phyloP scores from a whole-genome alignment of 2,113 vertebrate species.

The Oreocharis arfaki region DNA sequence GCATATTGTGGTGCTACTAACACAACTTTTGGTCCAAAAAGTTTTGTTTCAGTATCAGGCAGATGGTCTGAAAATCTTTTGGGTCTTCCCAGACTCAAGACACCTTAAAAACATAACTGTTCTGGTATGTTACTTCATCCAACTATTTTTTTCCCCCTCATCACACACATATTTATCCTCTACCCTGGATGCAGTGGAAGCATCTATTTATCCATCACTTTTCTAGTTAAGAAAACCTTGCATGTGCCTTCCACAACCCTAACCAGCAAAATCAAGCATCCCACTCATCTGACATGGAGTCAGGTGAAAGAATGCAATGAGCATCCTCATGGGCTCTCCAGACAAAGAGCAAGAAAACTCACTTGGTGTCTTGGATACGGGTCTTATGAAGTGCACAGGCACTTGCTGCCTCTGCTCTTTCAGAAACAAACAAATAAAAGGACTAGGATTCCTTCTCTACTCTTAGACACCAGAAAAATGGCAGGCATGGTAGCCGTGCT shows the following conservation, averaged over 20 bases:
- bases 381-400: not conserved
- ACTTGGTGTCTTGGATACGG: fast-evolving
- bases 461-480: not conserved
- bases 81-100: not conserved
- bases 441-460: not conserved
- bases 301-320: not conserved
- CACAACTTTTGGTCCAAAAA: not conserved
- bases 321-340: not conserved
- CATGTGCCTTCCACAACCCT: not conserved
- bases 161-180: not conserved
- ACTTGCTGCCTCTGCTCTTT: not conserved
- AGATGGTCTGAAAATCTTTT: not conserved
- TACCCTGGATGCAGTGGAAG: not conserved
- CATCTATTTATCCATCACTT: not conserved
- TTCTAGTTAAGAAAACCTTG: not conserved
- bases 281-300: not conserved
- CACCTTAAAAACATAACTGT: not conserved
- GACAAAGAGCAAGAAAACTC: not conserved
- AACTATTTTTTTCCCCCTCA: not conserved
- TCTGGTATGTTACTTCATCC: not conserved
- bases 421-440: not conserved
- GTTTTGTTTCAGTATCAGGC: not conserved
- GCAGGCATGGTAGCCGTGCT: not conserved
- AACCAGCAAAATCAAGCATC: not conserved
- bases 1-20: not conserved